Percentiles rank a stretch among this genome's conserved stretches.
These are phyloP conservation scores for Kryptolebias ocellatus DNA, from an alignment of 2,797 vertebrate genomes.

Conservation along the genomic window DNA sequence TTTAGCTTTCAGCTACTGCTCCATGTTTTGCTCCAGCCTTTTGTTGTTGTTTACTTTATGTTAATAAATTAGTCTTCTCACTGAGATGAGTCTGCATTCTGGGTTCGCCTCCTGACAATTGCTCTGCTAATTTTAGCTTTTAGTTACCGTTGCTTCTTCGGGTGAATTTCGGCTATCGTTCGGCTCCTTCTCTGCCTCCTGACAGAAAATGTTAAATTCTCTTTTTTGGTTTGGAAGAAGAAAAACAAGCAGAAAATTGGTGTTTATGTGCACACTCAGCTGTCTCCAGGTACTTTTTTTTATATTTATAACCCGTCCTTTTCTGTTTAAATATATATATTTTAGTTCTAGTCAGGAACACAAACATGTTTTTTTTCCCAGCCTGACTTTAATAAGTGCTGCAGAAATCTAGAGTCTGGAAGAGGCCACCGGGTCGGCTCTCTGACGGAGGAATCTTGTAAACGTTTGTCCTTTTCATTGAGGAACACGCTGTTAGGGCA, in stretches of 20 bases:
- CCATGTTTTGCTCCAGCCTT: too few species aligned
- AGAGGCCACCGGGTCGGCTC: slow-evolving; percentile 13
- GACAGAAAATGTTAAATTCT: neutral
- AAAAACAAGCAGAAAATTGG: slow-evolving; percentile 6
- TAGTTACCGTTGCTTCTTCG: too few species aligned
- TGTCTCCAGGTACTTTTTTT: neutral
- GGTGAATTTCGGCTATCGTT: too few species aligned
- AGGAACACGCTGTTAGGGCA: slow-evolving; percentile 28
- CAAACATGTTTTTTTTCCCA: neutral
- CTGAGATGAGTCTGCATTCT: too few species aligned
- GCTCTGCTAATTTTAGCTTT: too few species aligned
- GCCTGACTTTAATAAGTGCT: slow-evolving; percentile 26
- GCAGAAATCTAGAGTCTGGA: slow-evolving; percentile 42
- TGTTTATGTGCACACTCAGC: neutral
- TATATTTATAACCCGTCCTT: slow-evolving; percentile 6
- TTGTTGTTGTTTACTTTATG: too few species aligned
- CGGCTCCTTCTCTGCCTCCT: neutral
- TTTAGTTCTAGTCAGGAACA: neutral
- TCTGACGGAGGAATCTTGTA: slow-evolving; percentile 33
- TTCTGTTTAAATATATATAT: neutral
- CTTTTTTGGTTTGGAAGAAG: slow-evolving; percentile 1
- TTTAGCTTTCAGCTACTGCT: too few species aligned
- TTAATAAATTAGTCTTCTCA: too few species aligned
- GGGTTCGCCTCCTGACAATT: too few species aligned
- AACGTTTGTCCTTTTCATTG: slow-evolving; percentile 20